Evolutionary conservation across 64 coral and sea anemone genomes (phyloP).

Genomic region (Montipora foliosa): DNA sequence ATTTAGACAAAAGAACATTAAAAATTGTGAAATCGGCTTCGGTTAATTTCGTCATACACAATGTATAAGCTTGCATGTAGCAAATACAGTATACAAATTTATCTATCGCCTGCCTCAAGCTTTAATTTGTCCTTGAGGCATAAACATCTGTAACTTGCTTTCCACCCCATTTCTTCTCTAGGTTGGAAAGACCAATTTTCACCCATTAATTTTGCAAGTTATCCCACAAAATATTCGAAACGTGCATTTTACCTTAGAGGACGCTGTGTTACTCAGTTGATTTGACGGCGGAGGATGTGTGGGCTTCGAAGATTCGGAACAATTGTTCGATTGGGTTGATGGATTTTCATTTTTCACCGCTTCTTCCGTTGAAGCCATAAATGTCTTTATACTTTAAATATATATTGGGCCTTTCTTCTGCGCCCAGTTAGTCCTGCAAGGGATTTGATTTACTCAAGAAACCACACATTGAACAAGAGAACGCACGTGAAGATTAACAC

Average conservation of each 20-base stretch:
- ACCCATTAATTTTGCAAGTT: background rate
- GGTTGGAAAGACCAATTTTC: background rate
- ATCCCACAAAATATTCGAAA: background rate
- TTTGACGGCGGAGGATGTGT: background rate
- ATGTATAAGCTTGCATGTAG: too few relatives aligned
- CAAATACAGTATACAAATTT: too few relatives aligned
- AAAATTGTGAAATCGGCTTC: too few relatives aligned
- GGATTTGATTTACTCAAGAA: background rate
- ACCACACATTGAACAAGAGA: background rate
- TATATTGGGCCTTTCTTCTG: background rate
- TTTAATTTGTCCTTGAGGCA: too few relatives aligned
- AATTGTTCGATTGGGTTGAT: conserved; percentile 5
- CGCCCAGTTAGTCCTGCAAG: background rate
- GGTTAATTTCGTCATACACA: too few relatives aligned
- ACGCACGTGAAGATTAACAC: conserved; percentile 12
- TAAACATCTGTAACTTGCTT: background rate
- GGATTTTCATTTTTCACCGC: conserved; percentile 36
- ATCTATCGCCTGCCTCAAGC: too few relatives aligned
- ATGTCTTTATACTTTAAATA: conserved; percentile 10
- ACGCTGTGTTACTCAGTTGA: background rate
- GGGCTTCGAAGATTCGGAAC: conserved; percentile 35
- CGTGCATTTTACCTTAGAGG: background rate
- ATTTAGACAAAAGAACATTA: too few relatives aligned
- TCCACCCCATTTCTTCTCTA: background rate
- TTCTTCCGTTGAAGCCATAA: conserved; percentile 45